A percentile compares a stretch with the other conserved stretches of the same genome.
Evolutionary conservation across 2,797 vertebrate genomes (phyloP).

Genomic region (Sebastes trivittatus): DNA sequence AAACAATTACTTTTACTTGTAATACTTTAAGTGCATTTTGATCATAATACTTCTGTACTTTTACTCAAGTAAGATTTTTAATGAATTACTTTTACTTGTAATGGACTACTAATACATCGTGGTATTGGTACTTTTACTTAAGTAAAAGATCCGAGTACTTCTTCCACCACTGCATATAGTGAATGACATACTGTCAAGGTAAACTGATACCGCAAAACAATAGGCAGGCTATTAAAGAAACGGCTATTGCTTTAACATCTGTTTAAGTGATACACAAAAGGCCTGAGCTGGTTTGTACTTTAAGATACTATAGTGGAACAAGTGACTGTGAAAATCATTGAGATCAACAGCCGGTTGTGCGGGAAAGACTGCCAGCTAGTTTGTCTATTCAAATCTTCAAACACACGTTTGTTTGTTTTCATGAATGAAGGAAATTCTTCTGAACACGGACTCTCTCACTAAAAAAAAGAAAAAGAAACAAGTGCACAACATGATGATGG

Average conservation of each 20-base stretch:
- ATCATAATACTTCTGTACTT: no score
- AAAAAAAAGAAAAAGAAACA: not conserved
- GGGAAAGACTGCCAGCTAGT: not conserved
- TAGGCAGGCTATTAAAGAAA: not conserved
- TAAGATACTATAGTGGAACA: not conserved
- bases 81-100: no score
- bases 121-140: no score
- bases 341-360: not conserved
- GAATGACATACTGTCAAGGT: not conserved
- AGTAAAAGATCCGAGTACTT: no score
- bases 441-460: not conserved
- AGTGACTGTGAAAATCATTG: not conserved
- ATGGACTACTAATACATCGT: no score
- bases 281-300: not conserved
- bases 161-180: not conserved
- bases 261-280: not conserved
- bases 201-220: not conserved
- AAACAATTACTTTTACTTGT: no score
- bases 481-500: not conserved
- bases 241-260: not conserved
- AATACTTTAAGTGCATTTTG: no score
- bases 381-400: not conserved
- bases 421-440: not conserved
- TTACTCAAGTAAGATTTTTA: no score
- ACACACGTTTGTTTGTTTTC: not conserved